Evolutionary conservation across 2,888 invertebrate species (phyloP).

Genomic region (Carterocephalus palaemon): DNA sequence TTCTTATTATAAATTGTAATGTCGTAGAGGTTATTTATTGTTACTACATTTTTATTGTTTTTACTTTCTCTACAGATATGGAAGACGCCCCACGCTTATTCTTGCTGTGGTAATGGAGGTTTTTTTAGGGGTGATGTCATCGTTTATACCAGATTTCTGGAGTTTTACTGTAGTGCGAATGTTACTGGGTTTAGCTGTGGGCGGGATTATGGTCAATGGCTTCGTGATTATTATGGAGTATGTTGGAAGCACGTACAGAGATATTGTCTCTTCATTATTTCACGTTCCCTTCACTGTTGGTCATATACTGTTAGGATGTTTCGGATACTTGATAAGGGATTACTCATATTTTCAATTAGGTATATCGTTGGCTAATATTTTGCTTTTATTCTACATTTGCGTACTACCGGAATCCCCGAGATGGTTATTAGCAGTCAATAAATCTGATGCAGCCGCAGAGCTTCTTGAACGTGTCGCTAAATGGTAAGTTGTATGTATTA

Average conservation of each 20-base stretch:
- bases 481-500: constrained; percentile 42
- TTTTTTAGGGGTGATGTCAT: constrained; percentile 81
- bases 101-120: constrained; percentile 84
- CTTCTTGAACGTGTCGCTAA: constrained; percentile 83
- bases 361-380: constrained; percentile 75
- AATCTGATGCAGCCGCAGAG: constrained; percentile 77
- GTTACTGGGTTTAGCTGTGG: constrained; percentile 85
- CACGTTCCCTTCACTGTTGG: constrained; percentile 84
- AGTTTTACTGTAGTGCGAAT: constrained; percentile 83
- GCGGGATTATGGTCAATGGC: constrained; percentile 84
- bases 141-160: constrained; percentile 81
- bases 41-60: too few relatives aligned
- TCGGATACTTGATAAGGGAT: constrained; percentile 81
- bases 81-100: constrained; percentile 84
- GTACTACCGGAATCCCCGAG: constrained; percentile 87
- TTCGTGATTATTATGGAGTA: constrained; percentile 81
- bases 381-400: constrained; percentile 83
- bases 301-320: constrained; percentile 78
- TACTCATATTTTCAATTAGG: constrained; percentile 82
- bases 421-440: constrained; percentile 85
- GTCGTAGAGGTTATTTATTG: too few relatives aligned
- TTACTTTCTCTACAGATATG: constrained; percentile 77
- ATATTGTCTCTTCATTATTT: constrained; percentile 78
- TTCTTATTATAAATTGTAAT: too few relatives aligned
- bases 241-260: constrained; percentile 74